Percentiles rank a stretch among this genome's conserved stretches.
Conservation (phyloP, 2,888 invertebrate genomes). For the Nomada fucata region DNA sequence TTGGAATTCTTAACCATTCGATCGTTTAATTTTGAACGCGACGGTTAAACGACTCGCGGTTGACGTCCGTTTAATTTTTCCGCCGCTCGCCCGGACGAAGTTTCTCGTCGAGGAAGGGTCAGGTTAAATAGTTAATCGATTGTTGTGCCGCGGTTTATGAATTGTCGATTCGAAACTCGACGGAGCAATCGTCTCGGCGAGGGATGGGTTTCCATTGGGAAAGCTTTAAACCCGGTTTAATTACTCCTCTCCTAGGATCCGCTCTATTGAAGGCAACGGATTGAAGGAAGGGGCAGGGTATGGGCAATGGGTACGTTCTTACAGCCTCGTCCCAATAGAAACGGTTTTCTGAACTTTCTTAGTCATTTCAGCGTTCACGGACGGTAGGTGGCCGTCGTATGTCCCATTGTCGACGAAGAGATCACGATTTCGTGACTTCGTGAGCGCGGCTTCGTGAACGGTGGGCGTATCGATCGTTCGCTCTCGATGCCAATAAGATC, state of each 20-base stretch:
- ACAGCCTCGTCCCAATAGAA: constrained; percentile 40
- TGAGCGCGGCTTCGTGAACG: constrained; percentile 69
- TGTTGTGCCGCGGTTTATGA: too few species aligned
- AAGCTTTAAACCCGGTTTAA: constrained; percentile 32
- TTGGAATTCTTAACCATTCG: too few species aligned
- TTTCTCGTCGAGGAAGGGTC: too few species aligned
- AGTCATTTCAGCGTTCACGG: constrained; percentile 38
- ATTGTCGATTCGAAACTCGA: too few species aligned
- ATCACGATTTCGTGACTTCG: constrained; percentile 75
- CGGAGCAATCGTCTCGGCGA: too few species aligned
- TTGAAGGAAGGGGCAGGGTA: background rate
- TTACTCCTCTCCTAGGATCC: constrained; percentile 30
- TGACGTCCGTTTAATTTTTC: too few species aligned
- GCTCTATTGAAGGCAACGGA: constrained; percentile 22
- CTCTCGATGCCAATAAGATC: constrained; percentile 76
- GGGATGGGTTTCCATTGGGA: constrained; percentile 2
- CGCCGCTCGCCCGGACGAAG: too few species aligned
- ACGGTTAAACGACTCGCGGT: too few species aligned
- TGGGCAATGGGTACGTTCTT: constrained; percentile 32
- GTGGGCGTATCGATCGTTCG: constrained; percentile 71
- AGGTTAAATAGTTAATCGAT: too few species aligned
- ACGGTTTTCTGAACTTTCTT: constrained; percentile 64
- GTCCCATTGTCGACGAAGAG: constrained; percentile 68
- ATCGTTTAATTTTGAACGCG: too few species aligned
- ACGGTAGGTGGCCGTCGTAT: constrained; percentile 69